Percentiles rank a stretch among this genome's conserved stretches.
Evolutionary conservation across 2,113 vertebrate species (phyloP).

Genomic region (Glaucidium brasilianum): DNA sequence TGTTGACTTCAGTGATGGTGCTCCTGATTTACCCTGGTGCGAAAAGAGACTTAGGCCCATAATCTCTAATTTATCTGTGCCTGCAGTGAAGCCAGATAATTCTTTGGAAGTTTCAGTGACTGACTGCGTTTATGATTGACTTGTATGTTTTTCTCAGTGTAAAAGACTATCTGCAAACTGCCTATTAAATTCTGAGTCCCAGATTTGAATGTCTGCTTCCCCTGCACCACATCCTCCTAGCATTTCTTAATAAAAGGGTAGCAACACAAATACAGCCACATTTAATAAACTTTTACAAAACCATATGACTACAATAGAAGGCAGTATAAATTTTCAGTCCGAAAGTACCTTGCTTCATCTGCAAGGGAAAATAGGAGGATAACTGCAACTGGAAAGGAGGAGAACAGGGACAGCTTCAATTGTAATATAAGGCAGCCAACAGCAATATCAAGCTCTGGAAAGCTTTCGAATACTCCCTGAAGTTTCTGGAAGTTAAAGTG

Average conservation of each 20-base stretch:
- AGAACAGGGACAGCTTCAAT: neutral
- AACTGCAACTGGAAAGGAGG: neutral
- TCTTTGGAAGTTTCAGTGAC: slow-evolving; percentile 25
- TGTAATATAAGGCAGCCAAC: neutral
- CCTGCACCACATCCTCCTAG: neutral
- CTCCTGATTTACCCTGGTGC: slow-evolving; percentile 7
- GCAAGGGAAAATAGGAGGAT: neutral
- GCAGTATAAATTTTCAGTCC: neutral
- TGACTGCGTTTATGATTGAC: neutral
- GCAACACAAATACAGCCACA: neutral
- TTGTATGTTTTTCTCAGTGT: neutral
- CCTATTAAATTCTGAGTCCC: neutral
- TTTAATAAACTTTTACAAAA: neutral
- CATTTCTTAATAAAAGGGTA: neutral
- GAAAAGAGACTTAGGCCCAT: neutral
- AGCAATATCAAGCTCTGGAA: neutral
- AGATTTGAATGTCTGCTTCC: neutral
- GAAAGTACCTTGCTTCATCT: neutral
- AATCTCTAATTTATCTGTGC: slow-evolving; percentile 62
- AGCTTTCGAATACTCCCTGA: neutral
- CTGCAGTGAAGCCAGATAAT: slow-evolving; percentile 54
- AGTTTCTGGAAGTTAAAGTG: neutral
- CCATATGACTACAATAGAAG: neutral
- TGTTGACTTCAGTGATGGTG: slow-evolving; percentile 25
- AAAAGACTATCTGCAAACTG: neutral